Percentiles rank a stretch among this genome's conserved stretches.
These are phyloP conservation scores for Lepidurus apus DNA, from an alignment of 1,140 invertebrate species.

Conservation along the genomic window DNA sequence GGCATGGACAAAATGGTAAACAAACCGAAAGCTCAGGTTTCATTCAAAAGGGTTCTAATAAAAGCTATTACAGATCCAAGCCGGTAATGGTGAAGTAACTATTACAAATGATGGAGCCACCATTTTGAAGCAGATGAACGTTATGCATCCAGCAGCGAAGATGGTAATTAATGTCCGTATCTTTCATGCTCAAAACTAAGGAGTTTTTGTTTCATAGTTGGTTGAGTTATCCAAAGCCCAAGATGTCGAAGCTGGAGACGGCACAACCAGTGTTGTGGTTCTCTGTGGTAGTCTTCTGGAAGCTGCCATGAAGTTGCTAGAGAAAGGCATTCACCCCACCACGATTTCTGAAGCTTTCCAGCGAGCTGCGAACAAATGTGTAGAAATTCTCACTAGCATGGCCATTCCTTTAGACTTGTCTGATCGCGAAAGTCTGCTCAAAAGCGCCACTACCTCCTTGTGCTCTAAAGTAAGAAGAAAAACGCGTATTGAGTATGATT, in stretches of 20 bases:
- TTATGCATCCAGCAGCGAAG: constrained; percentile 97
- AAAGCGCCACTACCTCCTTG: constrained; percentile 93
- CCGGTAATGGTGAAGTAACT: constrained; percentile 94
- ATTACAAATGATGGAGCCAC: constrained; percentile 99
- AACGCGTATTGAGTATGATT: constrained; percentile 24
- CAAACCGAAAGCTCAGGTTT: constrained; percentile 29
- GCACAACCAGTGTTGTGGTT: constrained; percentile 95
- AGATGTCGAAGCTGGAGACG: constrained; percentile 98
- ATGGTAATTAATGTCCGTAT: constrained; percentile 63
- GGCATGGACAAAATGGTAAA: constrained; percentile 99
- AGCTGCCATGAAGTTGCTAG: constrained; percentile 84
- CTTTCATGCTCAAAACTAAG: constrained; percentile 23
- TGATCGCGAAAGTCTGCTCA: constrained; percentile 81
- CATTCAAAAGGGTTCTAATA: constrained; percentile 9
- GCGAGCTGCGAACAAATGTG: constrained; percentile 73
- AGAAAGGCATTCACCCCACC: constrained; percentile 95
- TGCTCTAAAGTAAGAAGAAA: constrained; percentile 82
- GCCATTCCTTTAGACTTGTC: constrained; percentile 77
- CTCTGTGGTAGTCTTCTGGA: constrained; percentile 92
- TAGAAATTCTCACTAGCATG: constrained; percentile 81
- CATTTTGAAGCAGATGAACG: constrained; percentile 98
- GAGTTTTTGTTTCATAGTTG: constrained; percentile 56
- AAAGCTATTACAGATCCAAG: constrained; percentile 70
- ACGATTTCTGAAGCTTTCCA: constrained; percentile 96
- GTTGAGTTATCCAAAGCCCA: constrained; percentile 98